Conservation (phyloP, 2,888 invertebrate species). For the Drosophila emarginata region DNA sequence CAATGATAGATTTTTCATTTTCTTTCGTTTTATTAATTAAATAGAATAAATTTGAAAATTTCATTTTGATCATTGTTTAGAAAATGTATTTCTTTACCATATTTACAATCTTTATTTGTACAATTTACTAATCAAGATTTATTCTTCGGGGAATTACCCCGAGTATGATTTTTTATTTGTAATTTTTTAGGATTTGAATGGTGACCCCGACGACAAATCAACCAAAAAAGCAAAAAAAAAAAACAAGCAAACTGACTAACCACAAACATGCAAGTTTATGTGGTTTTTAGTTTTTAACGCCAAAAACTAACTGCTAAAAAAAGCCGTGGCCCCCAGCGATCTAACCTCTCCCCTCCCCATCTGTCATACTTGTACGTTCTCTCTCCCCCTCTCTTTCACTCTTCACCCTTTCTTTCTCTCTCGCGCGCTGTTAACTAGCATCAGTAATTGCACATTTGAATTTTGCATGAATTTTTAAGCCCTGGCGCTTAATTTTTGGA, state of each 20-base stretch:
- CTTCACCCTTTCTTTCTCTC: background rate
- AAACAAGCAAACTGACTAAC: background rate
- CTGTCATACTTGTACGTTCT: background rate
- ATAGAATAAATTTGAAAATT: too few species aligned
- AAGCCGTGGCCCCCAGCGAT: too few species aligned
- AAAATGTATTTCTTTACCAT: too few species aligned
- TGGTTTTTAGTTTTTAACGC: conserved; percentile 10
- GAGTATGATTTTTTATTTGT: background rate
- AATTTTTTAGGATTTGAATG: background rate
- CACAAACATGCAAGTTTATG: conserved; percentile 10
- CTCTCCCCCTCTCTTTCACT: background rate
- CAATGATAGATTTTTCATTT: too few species aligned
- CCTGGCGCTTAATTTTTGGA: conserved; percentile 56
- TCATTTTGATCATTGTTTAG: too few species aligned
- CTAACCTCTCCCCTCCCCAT: too few species aligned
- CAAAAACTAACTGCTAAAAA: background rate
- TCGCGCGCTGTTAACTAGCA: conserved; percentile 23
- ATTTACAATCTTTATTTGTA: too few species aligned
- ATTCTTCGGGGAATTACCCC: too few species aligned
- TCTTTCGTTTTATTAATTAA: too few species aligned
- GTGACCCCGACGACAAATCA: conserved; percentile 9
- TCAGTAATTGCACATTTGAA: conserved; percentile 64
- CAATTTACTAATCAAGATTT: too few species aligned
- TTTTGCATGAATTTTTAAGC: conserved; percentile 61
- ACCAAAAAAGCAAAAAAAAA: background rate